Evolutionary conservation across 1,140 invertebrate genomes (phyloP).

Genomic region (Pteromalus puparum): DNA sequence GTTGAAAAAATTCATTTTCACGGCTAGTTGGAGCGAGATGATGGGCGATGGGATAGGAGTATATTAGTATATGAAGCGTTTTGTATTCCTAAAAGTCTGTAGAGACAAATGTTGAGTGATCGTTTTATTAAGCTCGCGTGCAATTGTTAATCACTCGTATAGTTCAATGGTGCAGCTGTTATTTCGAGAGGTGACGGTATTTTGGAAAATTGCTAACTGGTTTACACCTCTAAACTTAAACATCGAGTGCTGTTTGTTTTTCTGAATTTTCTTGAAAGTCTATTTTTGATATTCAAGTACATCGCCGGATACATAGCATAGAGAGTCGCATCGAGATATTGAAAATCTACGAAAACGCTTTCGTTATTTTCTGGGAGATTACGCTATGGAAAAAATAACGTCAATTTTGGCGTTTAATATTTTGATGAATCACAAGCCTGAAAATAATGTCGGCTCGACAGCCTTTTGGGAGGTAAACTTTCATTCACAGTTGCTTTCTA

Average conservation of each 20-base stretch:
- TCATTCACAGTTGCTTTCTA: not conserved
- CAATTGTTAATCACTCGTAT: not conserved
- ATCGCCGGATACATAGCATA: conserved; percentile 8
- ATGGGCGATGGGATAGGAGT: not conserved
- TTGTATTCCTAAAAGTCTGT: too few relatives aligned
- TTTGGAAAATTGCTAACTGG: not conserved
- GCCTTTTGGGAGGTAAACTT: not conserved
- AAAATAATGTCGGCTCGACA: not conserved
- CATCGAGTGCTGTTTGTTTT: conserved; percentile 26
- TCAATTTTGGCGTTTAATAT: too few relatives aligned
- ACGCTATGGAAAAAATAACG: not conserved
- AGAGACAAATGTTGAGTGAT: too few relatives aligned
- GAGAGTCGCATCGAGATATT: conserved; percentile 2
- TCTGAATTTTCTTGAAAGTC: conserved; percentile 41
- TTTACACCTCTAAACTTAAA: conserved; percentile 6
- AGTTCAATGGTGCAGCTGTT: not conserved
- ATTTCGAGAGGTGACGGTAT: not conserved
- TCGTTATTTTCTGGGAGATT: not conserved
- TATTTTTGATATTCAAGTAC: conserved; percentile 44
- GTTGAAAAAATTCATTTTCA: conserved; percentile 14
- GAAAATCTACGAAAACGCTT: conserved; percentile 8
- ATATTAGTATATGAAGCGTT: not conserved
- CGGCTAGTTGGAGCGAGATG: not conserved
- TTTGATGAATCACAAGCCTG: conserved; percentile 1
- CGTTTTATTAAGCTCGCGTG: too few relatives aligned